Conservation (phyloP, 2,888 invertebrate species). For the Hetaerina titia region DNA sequence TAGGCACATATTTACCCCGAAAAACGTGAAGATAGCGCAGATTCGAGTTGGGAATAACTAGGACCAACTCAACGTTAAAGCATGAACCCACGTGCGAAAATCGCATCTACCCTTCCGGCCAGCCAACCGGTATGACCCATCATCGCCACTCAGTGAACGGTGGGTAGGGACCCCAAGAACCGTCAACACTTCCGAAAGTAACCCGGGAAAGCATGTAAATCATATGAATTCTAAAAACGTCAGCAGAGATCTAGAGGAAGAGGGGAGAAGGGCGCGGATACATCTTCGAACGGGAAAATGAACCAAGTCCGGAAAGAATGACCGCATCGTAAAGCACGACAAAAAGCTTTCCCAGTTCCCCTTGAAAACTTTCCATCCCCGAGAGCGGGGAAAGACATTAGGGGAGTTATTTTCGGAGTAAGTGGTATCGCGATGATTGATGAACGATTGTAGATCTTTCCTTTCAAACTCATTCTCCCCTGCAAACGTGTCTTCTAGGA, state of each 20-base stretch:
- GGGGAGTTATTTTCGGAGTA: neutral
- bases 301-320: neutral
- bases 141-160: neutral
- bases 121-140: neutral
- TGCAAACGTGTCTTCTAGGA: neutral
- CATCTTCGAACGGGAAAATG: neutral
- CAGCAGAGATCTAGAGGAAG: neutral
- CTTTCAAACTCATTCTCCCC: neutral
- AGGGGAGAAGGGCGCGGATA: neutral
- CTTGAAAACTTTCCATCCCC: neutral
- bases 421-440: constrained; percentile 20
- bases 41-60: no score
- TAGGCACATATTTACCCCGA: no score
- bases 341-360: neutral
- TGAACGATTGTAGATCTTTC: neutral
- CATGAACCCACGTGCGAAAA: neutral
- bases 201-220: neutral
- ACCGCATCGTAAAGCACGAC: neutral
- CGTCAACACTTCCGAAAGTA: constrained; percentile 27
- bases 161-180: neutral
- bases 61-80: no score
- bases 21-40: no score
- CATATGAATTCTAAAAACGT: neutral
- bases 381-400: neutral
- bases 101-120: neutral